Evolutionary conservation across 2,888 invertebrate species (phyloP).

Genomic region (Leucophenga maculata): DNA sequence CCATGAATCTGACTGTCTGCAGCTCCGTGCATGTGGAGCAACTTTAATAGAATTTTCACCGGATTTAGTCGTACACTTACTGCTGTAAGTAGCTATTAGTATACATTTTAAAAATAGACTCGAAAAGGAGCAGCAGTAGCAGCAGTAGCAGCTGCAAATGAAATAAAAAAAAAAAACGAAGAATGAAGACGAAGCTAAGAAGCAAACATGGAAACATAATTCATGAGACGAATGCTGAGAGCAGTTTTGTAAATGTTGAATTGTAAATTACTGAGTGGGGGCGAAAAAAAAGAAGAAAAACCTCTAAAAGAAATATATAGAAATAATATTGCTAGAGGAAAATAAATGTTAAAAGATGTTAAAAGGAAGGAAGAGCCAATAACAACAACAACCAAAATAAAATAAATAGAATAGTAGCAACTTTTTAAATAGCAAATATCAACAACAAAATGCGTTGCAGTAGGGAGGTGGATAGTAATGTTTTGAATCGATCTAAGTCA

Average conservation of each 20-base stretch:
- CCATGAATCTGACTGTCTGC: no score
- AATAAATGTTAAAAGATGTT: background rate
- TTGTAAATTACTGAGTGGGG: conserved; percentile 56
- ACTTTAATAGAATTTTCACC: no score
- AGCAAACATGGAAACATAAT: conserved; percentile 57
- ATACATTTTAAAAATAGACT: conserved; percentile 34
- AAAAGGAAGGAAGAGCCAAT: background rate
- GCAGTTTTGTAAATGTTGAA: conserved; percentile 50
- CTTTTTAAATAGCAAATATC: background rate
- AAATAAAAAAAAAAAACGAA: background rate
- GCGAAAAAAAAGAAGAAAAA: background rate
- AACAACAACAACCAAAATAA: no score
- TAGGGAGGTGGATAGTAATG: background rate
- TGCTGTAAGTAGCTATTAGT: conserved; percentile 58
- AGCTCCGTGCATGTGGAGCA: no score
- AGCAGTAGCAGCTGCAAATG: background rate
- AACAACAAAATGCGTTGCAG: background rate
- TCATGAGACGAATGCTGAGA: conserved; percentile 45
- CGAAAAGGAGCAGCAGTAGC: conserved; percentile 21
- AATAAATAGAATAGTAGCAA: background rate
- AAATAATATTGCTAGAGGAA: conserved; percentile 1
- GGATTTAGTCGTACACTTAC: conserved; percentile 30
- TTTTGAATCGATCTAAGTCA: conserved; percentile 24
- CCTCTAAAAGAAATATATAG: background rate
- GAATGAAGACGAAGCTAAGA: conserved; percentile 29